Base-by-base conservation (phyloP, 1,140 invertebrate species). In the Hyles euphorbiae region DNA sequence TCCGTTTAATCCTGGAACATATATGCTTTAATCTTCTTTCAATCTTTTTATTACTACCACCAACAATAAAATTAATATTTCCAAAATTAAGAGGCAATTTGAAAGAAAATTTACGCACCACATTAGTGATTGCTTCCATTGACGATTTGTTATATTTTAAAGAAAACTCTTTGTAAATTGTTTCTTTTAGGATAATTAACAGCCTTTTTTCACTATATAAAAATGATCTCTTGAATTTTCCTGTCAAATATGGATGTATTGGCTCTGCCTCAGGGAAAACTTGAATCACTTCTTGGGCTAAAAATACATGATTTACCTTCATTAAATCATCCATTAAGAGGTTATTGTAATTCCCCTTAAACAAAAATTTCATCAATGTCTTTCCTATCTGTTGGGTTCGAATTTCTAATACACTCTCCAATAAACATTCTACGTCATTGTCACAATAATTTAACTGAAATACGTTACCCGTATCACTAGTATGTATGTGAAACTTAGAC, bases 301-400 rank as follows among this genome's bases (percentile, higher is more conserved):
- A 51, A 34, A 63, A 48, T 0, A 63, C 56, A n/a, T 63, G 61
- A 36, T 63, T 58, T 3, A 10, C 34, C 22, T 44, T 22, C 3
- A 63, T 49, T 10, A 44, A 8, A 5, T 63, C 61, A 36, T 63
- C 46, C 3, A 40, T 46, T 51, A 55, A 34, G 5, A 55, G 34
- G 32, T 45, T 58, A 8, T 44, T 34, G 8, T 12, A 34, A 36
- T 50, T 57, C 1, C 33, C 50, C 7, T 62, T 56, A 6, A 12
- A n/a, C 2, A 58, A 8, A 46, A 48, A 58, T n/a, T 58, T 55
- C 22, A 45, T 47, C 3, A 63, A 34, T 11, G 9, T 36, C 11
- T 34, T 22, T 36, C 45, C 56, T 5, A 63, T 33, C 3, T 8
- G n/a, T 46, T 22, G 10, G 7, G 45, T 58, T 55, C 56, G 12